Evolutionary conservation across 1,140 invertebrate genomes (phyloP).

Genomic region (Probaryconus sp.): DNA sequence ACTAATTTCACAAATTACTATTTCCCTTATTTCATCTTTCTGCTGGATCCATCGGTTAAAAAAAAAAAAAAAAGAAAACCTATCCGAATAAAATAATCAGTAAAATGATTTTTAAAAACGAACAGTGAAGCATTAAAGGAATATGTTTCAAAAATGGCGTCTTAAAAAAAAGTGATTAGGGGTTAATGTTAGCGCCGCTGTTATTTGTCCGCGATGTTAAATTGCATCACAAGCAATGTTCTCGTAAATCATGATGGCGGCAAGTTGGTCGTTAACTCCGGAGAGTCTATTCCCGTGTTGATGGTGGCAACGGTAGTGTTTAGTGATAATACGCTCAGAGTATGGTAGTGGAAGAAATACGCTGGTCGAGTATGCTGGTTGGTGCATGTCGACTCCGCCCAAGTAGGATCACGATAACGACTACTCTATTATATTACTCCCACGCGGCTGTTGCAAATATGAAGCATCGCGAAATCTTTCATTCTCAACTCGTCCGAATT

Average conservation of each 20-base stretch:
- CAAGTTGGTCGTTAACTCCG: conserved; percentile 61
- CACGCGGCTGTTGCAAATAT: conserved; percentile 61
- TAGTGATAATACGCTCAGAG: conserved; percentile 52
- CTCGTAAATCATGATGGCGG: conserved; percentile 60
- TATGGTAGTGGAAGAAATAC: conserved; percentile 69
- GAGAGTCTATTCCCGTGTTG: conserved; percentile 49
- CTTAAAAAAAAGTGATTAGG: too few species aligned
- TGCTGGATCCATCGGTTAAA: too few species aligned
- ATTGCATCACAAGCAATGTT: conserved; percentile 38
- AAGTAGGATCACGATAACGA: conserved; percentile 69
- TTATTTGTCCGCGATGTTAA: conserved; percentile 20
- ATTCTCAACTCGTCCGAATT: conserved; percentile 27
- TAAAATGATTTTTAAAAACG: too few species aligned
- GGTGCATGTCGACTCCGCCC: conserved; percentile 71
- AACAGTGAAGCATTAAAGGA: too few species aligned
- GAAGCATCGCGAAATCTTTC: conserved; percentile 27
- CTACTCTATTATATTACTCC: conserved; percentile 73
- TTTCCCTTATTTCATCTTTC: too few species aligned
- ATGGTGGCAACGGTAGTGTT: conserved; percentile 55
- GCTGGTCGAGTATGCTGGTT: conserved; percentile 70
- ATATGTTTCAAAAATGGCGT: too few species aligned
- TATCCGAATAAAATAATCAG: too few species aligned
- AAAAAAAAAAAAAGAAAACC: too few species aligned
- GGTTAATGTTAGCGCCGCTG: neutral
- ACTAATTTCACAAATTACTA: too few species aligned